Evolutionary conservation across 2,888 invertebrate genomes (phyloP).

Genomic region (Polyommatus iphigenia): DNA sequence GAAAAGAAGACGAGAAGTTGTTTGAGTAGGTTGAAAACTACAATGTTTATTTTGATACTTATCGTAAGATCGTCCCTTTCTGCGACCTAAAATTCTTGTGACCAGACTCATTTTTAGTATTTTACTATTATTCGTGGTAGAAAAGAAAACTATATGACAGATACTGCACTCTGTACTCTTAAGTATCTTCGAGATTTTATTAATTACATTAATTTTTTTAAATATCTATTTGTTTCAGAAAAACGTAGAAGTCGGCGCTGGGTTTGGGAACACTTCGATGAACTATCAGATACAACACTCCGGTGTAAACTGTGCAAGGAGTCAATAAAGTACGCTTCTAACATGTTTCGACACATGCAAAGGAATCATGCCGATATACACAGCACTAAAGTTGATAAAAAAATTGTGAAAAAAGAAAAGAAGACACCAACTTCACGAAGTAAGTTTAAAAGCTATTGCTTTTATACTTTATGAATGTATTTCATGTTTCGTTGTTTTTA

Average conservation of each 20-base stretch:
- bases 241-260: not conserved
- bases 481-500: no score
- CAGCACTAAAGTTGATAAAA: not conserved
- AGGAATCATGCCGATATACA: not conserved
- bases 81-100: no score
- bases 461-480: no score
- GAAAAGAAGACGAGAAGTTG: slow-evolving; percentile 48
- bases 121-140: no score
- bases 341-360: not conserved
- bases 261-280: not conserved
- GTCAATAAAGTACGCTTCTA: not conserved
- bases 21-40: slow-evolving; percentile 36
- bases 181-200: not conserved
- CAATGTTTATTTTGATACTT: no score
- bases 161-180: not conserved
- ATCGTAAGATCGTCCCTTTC: no score
- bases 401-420: not conserved
- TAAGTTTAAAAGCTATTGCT: not conserved
- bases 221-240: not conserved
- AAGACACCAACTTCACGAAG: not conserved
- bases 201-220: not conserved
- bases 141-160: no score
- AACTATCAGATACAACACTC: not conserved
- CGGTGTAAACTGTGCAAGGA: not conserved
- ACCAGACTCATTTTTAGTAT: no score